A percentile compares a stretch with the other conserved stretches of the same genome.
These are phyloP conservation scores for Criorhina ranunculi DNA, from an alignment of 2,888 invertebrate genomes.

Conservation along the genomic window DNA sequence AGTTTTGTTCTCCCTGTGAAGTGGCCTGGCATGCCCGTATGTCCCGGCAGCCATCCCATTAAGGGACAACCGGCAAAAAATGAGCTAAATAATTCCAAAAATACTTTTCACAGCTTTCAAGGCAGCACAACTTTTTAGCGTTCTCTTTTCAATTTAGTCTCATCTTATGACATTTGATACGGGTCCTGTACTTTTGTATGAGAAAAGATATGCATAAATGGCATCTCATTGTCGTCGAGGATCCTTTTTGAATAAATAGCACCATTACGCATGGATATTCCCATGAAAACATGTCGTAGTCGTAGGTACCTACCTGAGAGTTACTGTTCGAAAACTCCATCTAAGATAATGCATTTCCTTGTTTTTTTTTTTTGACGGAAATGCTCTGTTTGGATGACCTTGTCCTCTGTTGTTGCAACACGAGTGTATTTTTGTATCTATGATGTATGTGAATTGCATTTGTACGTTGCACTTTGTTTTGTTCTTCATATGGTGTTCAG, in stretches of 20 bases:
- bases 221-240: slow-evolving; percentile 10
- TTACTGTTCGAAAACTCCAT: not conserved
- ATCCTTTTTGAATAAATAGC: not conserved
- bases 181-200: too few species aligned
- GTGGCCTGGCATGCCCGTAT: too few species aligned
- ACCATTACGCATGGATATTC: not conserved
- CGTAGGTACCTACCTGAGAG: not conserved
- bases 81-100: too few species aligned
- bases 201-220: not conserved
- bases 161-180: too few species aligned
- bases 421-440: slow-evolving; percentile 26
- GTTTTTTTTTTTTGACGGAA: not conserved
- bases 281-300: slow-evolving; percentile 1
- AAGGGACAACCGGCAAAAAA: too few species aligned
- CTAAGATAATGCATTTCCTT: slow-evolving; percentile 14
- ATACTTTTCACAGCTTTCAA: too few species aligned
- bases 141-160: too few species aligned
- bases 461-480: slow-evolving; percentile 4
- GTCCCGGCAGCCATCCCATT: too few species aligned
- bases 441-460: not conserved
- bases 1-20: too few species aligned
- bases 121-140: too few species aligned
- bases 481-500: slow-evolving; percentile 8
- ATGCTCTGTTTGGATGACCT: slow-evolving; percentile 5
- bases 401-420: slow-evolving; percentile 4